Conservation (phyloP, 2,113 vertebrate species). For the Himantopus leucocephalus region DNA sequence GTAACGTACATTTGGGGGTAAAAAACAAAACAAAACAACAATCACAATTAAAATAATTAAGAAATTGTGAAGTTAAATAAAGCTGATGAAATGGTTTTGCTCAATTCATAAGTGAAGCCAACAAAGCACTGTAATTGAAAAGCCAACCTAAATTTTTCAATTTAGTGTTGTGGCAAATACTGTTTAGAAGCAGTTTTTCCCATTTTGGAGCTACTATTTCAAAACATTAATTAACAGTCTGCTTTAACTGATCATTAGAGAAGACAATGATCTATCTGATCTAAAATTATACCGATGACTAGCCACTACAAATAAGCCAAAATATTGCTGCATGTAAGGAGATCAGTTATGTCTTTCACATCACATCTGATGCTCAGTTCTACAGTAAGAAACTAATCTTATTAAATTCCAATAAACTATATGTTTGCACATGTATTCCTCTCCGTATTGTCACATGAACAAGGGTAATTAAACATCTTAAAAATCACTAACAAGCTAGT, state of each 20-base stretch:
- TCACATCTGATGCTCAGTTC: background rate
- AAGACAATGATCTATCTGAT: background rate
- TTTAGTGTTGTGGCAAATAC: background rate
- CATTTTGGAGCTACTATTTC: background rate
- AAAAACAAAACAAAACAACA: background rate
- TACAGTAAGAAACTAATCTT: background rate
- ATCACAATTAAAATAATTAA: background rate
- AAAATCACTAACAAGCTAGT: background rate
- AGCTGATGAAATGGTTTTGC: background rate
- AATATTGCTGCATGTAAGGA: background rate
- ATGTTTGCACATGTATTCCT: accelerated
- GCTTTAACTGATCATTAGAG: background rate
- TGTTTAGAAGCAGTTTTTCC: background rate
- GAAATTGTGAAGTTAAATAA: background rate
- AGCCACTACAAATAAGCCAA: background rate
- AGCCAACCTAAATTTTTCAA: background rate
- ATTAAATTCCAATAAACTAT: background rate
- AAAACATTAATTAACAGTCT: background rate
- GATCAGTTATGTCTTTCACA: background rate
- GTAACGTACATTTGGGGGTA: background rate
- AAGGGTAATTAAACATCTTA: background rate
- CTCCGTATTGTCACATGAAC: background rate
- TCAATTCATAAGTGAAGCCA: background rate
- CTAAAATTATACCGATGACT: background rate
- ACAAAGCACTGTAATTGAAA: background rate